Evolutionary conservation across 2,113 vertebrate genomes (phyloP).

Genomic region (Zosterops japonicus): DNA sequence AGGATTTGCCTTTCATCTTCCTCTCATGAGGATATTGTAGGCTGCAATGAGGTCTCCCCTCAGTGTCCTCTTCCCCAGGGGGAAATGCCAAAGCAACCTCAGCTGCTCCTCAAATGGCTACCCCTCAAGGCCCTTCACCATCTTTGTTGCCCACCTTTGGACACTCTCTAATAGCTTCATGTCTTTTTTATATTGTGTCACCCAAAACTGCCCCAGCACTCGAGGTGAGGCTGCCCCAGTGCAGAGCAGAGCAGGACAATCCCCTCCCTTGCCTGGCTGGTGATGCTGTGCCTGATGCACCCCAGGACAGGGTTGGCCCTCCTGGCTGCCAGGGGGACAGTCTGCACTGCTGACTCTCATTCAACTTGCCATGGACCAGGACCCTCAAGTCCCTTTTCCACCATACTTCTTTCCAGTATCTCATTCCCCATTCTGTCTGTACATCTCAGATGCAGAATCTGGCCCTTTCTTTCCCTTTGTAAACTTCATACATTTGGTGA

Average conservation of each 20-base stretch:
- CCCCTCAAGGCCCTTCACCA: not conserved
- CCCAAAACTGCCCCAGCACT: too few relatives aligned
- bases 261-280: accelerated
- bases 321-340: not conserved
- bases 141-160: not conserved
- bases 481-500: not conserved
- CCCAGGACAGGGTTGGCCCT: accelerated
- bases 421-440: not conserved
- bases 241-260: accelerated
- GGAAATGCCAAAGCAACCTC: not conserved
- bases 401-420: not conserved
- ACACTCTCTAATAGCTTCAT: not conserved
- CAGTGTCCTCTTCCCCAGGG: not conserved
- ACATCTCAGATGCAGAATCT: not conserved
- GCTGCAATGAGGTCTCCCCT: not conserved
- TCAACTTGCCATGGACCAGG: accelerated
- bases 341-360: not conserved
- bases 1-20: not conserved
- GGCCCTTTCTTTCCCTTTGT: not conserved
- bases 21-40: not conserved
- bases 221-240: accelerated
- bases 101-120: not conserved
- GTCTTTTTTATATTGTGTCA: not conserved
- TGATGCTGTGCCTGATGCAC: accelerated
- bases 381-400: not conserved